These are phyloP conservation scores for Babylonia areolata DNA, from an alignment of 1,140 invertebrate genomes.

Conservation along the genomic window DNA sequence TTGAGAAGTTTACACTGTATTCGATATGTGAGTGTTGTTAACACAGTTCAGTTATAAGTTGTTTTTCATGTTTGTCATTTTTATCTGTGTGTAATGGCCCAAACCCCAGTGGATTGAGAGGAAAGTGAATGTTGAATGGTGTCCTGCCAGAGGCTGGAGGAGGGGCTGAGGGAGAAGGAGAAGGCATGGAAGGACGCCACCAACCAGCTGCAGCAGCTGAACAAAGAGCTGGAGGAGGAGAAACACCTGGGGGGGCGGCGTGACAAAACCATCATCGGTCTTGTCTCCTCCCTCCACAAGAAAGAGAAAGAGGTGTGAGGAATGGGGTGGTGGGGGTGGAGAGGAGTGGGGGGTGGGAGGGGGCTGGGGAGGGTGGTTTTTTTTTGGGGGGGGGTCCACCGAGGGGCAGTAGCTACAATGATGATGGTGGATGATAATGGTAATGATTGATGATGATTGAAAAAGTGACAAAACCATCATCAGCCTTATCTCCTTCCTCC, in stretches of 20 bases:
- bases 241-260: slow-evolving; percentile 44
- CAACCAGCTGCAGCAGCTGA: slow-evolving; percentile 41
- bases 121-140: background rate
- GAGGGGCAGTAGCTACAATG: too few relatives aligned
- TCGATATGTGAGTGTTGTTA: too few relatives aligned
- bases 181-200: slow-evolving; percentile 40
- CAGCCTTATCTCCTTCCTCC: too few relatives aligned
- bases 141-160: slow-evolving; percentile 26
- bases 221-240: slow-evolving; percentile 41
- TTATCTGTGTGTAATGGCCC: background rate
- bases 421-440: too few relatives aligned
- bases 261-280: slow-evolving; percentile 57
- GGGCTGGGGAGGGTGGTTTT: too few relatives aligned
- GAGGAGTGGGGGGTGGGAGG: too few relatives aligned
- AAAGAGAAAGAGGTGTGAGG: slow-evolving; percentile 57
- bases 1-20: too few relatives aligned
- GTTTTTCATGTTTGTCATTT: background rate
- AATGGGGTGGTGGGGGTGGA: too few relatives aligned
- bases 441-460: too few relatives aligned
- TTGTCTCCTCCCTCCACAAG: slow-evolving; percentile 47
- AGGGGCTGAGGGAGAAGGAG: slow-evolving; percentile 23
- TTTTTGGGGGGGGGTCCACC: too few relatives aligned
- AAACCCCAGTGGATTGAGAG: background rate
- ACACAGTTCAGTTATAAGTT: too few relatives aligned
- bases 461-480: too few relatives aligned